Conservation (phyloP, 2,113 vertebrate genomes). For the Menidia beryllina region DNA sequence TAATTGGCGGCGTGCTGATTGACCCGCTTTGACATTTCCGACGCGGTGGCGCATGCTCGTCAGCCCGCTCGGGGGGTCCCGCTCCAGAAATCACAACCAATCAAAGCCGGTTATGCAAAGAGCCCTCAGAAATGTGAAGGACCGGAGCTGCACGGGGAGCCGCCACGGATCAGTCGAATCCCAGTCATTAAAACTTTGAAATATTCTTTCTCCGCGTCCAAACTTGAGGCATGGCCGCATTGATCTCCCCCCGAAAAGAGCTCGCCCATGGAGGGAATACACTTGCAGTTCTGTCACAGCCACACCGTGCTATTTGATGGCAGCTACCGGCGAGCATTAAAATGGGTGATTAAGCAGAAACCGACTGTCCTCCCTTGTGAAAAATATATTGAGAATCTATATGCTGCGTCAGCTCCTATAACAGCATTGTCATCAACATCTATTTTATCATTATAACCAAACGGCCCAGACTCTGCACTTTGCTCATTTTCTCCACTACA, state of each 20-base stretch:
- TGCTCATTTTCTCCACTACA: conserved; percentile 21
- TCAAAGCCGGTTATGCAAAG: conserved; percentile 64
- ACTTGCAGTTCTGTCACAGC: conserved; percentile 12
- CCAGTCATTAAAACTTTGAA: conserved; percentile 50
- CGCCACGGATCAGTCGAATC: conserved; percentile 40
- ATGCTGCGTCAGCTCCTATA: conserved; percentile 58
- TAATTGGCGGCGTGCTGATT: conserved; percentile 61
- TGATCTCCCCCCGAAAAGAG: conserved; percentile 52
- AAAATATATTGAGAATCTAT: conserved; percentile 50
- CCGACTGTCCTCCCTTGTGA: conserved; percentile 59
- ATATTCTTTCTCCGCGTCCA: conserved; percentile 32
- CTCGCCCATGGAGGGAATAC: conserved; percentile 28
- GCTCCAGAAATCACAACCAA: conserved; percentile 68
- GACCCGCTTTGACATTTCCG: conserved; percentile 56
- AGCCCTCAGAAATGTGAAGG: conserved; percentile 49
- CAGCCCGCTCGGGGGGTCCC: conserved; percentile 25
- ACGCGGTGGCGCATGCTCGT: conserved; percentile 26
- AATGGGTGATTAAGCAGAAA: conserved; percentile 63
- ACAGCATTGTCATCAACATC: conserved; percentile 63
- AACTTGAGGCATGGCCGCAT: conserved; percentile 46
- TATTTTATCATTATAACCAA: conserved; percentile 52
- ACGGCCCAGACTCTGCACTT: conserved; percentile 45
- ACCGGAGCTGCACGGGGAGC: conserved; percentile 29
- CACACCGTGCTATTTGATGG: conserved; percentile 40
- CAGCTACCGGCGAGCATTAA: conserved; percentile 56